Conservation (phyloP, 2,888 invertebrate species). For the Chouioia cunea region DNA sequence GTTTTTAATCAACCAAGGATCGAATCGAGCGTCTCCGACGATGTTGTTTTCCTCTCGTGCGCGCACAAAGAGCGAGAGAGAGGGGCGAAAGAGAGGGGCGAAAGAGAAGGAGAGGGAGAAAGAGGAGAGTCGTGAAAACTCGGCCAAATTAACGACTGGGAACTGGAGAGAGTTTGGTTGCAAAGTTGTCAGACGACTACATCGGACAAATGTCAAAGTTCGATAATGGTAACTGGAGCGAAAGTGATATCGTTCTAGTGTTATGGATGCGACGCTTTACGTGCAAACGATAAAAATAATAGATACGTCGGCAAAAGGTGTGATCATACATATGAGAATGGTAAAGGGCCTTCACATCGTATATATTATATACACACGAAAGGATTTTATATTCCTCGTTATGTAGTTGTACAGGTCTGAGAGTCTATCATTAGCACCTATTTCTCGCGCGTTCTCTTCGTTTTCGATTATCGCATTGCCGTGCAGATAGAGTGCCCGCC, state of each 20-base stretch:
- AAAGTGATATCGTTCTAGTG: constrained; percentile 27
- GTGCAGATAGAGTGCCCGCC: constrained; percentile 43
- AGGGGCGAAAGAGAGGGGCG: too few species aligned
- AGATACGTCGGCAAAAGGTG: constrained; percentile 7
- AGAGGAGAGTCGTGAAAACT: too few species aligned
- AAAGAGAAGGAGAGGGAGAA: too few species aligned
- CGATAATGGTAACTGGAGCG: constrained; percentile 55
- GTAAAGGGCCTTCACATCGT: not conserved
- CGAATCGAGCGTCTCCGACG: too few species aligned
- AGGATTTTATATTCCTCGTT: constrained; percentile 7
- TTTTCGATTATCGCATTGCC: constrained; percentile 43
- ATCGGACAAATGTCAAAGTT: constrained; percentile 52
- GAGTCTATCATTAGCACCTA: constrained; percentile 66
- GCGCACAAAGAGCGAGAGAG: too few species aligned
- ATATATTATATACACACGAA: constrained; percentile 20
- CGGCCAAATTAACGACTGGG: too few species aligned
- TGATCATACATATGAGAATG: constrained; percentile 26
- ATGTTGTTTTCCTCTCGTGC: too few species aligned
- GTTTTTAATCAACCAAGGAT: too few species aligned
- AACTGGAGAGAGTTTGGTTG: too few species aligned
- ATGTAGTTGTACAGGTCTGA: constrained; percentile 36
- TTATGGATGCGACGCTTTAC: constrained; percentile 23
- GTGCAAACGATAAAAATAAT: not conserved
- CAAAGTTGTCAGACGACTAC: too few species aligned
- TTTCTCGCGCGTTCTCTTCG: not conserved